A percentile compares a stretch with the other conserved stretches of the same genome.
Conservation (phyloP, 2,888 invertebrate genomes). For the Limnephilus marmoratus region DNA sequence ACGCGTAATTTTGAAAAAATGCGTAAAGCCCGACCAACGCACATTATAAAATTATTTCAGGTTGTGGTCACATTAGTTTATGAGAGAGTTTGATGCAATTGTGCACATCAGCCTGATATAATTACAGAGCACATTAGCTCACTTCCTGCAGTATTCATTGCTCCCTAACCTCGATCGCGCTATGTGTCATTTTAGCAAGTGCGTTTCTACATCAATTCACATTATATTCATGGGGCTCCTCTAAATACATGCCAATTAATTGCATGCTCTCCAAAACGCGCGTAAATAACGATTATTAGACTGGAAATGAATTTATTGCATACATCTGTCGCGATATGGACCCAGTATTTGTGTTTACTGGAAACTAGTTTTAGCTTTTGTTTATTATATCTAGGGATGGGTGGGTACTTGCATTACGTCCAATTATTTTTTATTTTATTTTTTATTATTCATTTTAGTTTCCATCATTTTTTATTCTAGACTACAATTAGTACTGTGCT, state of each 20-base stretch:
- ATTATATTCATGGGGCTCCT: background rate
- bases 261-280: constrained; percentile 42
- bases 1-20: too few species aligned
- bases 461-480: too few species aligned
- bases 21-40: too few species aligned
- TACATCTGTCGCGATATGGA: constrained; percentile 50
- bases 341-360: background rate
- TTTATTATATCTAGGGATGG: background rate
- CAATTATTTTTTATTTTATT: too few species aligned
- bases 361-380: background rate
- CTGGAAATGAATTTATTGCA: constrained; percentile 47
- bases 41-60: background rate
- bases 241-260: constrained; percentile 32
- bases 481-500: too few species aligned
- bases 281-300: constrained; percentile 44
- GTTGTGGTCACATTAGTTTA: background rate
- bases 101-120: background rate
- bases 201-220: constrained; percentile 35
- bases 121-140: background rate
- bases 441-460: too few species aligned
- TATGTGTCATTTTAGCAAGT: background rate
- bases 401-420: background rate
- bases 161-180: background rate
- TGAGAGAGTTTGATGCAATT: background rate
- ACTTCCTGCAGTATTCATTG: background rate